These are phyloP conservation scores for Hypothenemus hampei DNA, from an alignment of 1,140 invertebrate species.

Conservation along the genomic window DNA sequence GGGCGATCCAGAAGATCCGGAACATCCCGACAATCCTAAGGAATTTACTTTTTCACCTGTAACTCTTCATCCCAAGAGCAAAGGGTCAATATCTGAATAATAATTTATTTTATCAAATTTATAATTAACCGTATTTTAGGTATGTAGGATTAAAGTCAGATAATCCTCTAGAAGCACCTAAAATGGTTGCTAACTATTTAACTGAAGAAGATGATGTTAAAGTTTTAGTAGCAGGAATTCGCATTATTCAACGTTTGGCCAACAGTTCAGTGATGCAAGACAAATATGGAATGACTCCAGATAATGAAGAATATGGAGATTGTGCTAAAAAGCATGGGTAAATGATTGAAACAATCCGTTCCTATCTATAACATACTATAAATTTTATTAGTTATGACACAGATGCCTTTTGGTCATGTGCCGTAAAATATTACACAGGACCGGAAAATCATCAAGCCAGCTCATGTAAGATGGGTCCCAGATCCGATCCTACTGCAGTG, in stretches of 20 bases:
- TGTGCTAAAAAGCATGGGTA: conserved; percentile 46
- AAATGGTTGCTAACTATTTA: conserved; percentile 83
- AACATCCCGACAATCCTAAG: conserved; percentile 46
- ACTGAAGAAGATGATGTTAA: conserved; percentile 69
- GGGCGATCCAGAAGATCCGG: conserved; percentile 44
- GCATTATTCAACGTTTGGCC: conserved; percentile 57
- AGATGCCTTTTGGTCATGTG: conserved; percentile 78
- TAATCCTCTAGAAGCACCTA: conserved; percentile 74
- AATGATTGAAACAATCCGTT: background rate
- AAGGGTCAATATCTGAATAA: conserved; percentile 50
- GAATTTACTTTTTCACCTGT: conserved; percentile 62
- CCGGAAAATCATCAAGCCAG: conserved; percentile 83
- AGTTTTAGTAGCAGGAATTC: conserved; percentile 65
- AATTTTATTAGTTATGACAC: conserved; percentile 69
- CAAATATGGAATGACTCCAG: conserved; percentile 63
- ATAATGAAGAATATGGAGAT: conserved; percentile 38
- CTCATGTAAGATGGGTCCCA: conserved; percentile 74
- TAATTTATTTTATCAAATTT: background rate
- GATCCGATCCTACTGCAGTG: conserved; percentile 61
- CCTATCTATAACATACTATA: background rate
- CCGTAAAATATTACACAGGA: conserved; percentile 65
- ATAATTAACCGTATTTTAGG: too few species aligned
- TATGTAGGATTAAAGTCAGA: conserved; percentile 52
- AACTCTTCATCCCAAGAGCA: conserved; percentile 72
- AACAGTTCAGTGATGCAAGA: conserved; percentile 64